Evolutionary conservation across 2,113 vertebrate species (phyloP), one percentile per base, ranked within the genome.

Genomic region (Kobus ellipsiprymnus): DNA sequence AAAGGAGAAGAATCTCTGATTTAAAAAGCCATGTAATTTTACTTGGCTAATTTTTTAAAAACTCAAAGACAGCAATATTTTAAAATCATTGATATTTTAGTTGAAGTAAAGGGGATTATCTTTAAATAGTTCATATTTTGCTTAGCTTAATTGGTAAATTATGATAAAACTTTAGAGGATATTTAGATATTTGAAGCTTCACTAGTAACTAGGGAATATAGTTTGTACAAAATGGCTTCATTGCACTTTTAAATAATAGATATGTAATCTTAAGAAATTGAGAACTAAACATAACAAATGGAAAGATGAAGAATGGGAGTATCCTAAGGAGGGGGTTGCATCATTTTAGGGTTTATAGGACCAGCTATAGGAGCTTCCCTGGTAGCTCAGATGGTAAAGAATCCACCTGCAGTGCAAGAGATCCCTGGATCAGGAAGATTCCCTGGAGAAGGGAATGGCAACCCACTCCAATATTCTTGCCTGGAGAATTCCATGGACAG

Each of bases 141-240:
- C 33, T 88, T 94, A 84, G 64, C 87, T 96, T 94, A 94, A 59
- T 36, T 94, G 29, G 25, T 77, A 83, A 88, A 94, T 67, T 91
- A n/a, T 83, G 48, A 60, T 91, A n/a, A 91, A 82, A 81, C 33
- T 87, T 77, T 77, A 60, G 60, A 95, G 30, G 62, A 23, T 94
- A 91, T 77, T 91, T 94, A 94, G 84, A 25, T 88, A 88, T 57
- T 82, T 88, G 77, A 96, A 78, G 30, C 62, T 95, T 90, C 36
- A 62, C 55, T 87, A 30, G 8, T 87, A 94, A 83, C 36, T 78
- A 62, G 46, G 19, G 29, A 77, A 40, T 87, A 36, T 77, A 36
- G 74, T 74, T 87, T 95, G 60, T 91, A n/a, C 29, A 29, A 13
- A 81, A 91, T 8, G 48, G 4, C 6, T 62, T 91, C 13, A 1